Base-by-base conservation (phyloP, 1,140 invertebrate species). In the Cydia amplana region DNA sequence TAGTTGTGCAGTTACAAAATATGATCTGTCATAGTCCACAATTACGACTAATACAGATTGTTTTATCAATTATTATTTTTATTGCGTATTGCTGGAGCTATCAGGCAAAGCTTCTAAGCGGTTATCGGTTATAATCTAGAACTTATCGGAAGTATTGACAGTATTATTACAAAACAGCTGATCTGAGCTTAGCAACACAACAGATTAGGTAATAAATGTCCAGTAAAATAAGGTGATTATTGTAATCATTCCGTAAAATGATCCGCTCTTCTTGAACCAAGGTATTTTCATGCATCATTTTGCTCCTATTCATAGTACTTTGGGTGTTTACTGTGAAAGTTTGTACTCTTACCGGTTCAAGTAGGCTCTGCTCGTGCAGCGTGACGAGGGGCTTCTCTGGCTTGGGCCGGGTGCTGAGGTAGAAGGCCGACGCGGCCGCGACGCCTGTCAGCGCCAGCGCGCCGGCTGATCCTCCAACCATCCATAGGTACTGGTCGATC, bases 381-480 rank as follows among this genome's bases (percentile, higher is more conserved):
- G 96, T 95, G 87, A 96, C 95, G 81, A 97, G 93, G 49, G 96
- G 96, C 89, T 94, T 95, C 92, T 97, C 94, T 65, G 96, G 95
- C 75, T 94, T 94, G 65, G 96, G 96, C 82, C 96, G 94, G 63
- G 95, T 95, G 80, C 95, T 95, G 82, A 96, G 94, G 88, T 96
- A 96, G 89, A 95, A 96, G 43, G 95, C 95, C 4, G 95, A 94
- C n/a, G 95, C 95, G 6, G 95, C 95, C 14, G 96, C 96, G 55
- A 96, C 94, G 72, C 96, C 96, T 12, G 96, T 96, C 72, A 96
- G 93, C 73, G 96, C 95, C 77, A 97, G 85, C 32, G 95, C 96
- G 36, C 96, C 96, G 32, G 95, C 94, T 6, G 95, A 95, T 2
- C 96, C 96, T 10, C 96, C 96, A 72, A 96, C 94, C 93, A 96